Conservation (phyloP, 2,113 vertebrate species). For the Oncorhynchus mykiss region DNA sequence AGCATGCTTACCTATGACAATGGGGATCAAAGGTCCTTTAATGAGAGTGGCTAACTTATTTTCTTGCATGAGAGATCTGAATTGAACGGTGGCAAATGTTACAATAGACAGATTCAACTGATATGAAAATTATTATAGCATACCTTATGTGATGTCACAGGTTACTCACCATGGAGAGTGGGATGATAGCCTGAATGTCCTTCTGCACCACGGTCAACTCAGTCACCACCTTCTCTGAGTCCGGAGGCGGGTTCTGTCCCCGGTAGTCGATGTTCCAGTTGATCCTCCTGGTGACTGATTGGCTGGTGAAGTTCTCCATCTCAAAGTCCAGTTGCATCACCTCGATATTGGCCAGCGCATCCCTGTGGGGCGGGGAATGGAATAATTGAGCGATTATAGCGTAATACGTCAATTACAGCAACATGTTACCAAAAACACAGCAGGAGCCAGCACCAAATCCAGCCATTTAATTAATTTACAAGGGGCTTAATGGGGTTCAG, state of each 20-base stretch:
- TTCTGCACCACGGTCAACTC: slow-evolving; percentile 95
- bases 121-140: neutral
- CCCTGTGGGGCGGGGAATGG: slow-evolving; percentile 64
- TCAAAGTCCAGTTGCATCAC: slow-evolving; percentile 97
- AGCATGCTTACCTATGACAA: neutral
- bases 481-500: slow-evolving; percentile 37
- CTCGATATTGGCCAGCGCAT: slow-evolving; percentile 79
- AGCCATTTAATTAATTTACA: slow-evolving; percentile 29
- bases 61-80: neutral
- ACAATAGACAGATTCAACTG: neutral
- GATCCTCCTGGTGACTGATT: slow-evolving; percentile 93
- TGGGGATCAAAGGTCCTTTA: neutral
- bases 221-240: slow-evolving; percentile 92
- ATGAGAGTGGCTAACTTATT: neutral
- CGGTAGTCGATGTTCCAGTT: slow-evolving; percentile 98
- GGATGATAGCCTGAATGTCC: slow-evolving; percentile 93
- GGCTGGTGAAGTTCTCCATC: slow-evolving; percentile 99
- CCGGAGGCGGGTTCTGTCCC: slow-evolving; percentile 81
- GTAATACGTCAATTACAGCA: slow-evolving; percentile 4
- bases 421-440: slow-evolving; percentile 7
- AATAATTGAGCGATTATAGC: neutral
- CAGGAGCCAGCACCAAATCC: neutral
- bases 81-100: neutral
- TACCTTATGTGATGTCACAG: neutral
- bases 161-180: slow-evolving; percentile 91